Evolutionary conservation across 2,888 invertebrate genomes (phyloP), one percentile per base, ranked within the genome.

Genomic region (Caenorhabditis sp.): DNA sequence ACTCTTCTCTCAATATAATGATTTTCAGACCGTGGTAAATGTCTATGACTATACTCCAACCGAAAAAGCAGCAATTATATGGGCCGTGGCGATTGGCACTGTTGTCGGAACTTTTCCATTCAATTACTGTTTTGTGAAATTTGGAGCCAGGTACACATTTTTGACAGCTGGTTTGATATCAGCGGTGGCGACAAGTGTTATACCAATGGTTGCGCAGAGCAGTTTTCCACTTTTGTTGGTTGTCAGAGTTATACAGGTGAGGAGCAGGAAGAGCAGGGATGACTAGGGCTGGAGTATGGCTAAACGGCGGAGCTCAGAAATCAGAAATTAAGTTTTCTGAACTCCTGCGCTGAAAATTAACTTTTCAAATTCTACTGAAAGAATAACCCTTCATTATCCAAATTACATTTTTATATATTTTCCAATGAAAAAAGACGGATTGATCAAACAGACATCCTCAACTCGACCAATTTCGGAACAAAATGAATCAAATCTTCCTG

Each of bases 11-110:
- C 5, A 31, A 31, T 17, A 52, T 3, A 7, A 14, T 12, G 50
- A 4, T 61, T 61, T 53, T 63, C 49, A 64, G 58, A 64, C 58
- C 12, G 49, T 49, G 7, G 3, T 8, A 2, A 56, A 27, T 7
- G 60, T 63, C 27, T 67, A 67, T 38, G 67, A 74, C 59, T 73
- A 69, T 57, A 63, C 59, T 1, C 21, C 69, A 2, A 60, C 59
- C n/a, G 69, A 66, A 49, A 73, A 73, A 25, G 64, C 64, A 0
- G 49, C 60, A 20, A 25, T 69, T 4, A 68, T 73, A 1, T 73
- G 73, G 73, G 69, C 73, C 4, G 73, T 73, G 3, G 73, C 66
- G 0, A 57, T 69, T 36, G 73, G 73, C 1, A 73, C 73, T 1
- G 59, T 73, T 8, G 12, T 69, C 31, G 73, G 69, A 50, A 73